Evolutionary conservation across 2,888 invertebrate species (phyloP), one percentile per base, ranked within the genome.

Genomic region (Lithodes maja): DNA sequence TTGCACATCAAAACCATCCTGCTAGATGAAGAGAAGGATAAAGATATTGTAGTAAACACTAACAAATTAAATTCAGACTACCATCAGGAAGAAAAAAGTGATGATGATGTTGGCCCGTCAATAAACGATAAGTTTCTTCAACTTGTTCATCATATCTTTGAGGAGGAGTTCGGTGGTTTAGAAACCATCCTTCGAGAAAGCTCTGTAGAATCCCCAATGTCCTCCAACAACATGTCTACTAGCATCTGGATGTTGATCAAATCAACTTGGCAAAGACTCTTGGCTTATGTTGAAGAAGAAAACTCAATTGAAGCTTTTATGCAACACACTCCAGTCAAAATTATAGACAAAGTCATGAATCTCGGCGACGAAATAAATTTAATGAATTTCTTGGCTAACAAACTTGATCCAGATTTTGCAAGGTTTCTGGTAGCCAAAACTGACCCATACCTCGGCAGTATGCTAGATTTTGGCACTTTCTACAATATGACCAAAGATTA

Each of bases 281-380:
- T 87, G 53, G 71, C 86, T 50, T 87, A 87, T 53, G 55, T 90
- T 17, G 71, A 86, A 55, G 81, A 90, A 7, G 86, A 90, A 17
- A 87, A 87, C 61, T 75, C 74, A 15, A 52, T 87, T 0, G 74
- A 78, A 33, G n/a, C 77, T 17, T 81, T 90, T 75, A 74, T 81
- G 61, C 69, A 84, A 52, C 75, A 61, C 12, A 77, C 71, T 68
- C 87, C 86, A 3, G 86, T 79, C 71, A 74, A 69, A 53, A 69
- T 81, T 7, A 75, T 90, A 2, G 90, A 90, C 52, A 80, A 71
- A 12, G 49, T 81, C 12, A 53, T 90, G 50, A 84, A 81, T 74
- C 77, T 90, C 50, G 90, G 90, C 15, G 90, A 90, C 55, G 85
- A 90, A 12, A 49, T 90, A 54, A 87, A 74, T 77, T 84, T 90